These are phyloP conservation scores for Sander lucioperca DNA, from an alignment of 2,113 vertebrate genomes.

Conservation along the genomic window DNA sequence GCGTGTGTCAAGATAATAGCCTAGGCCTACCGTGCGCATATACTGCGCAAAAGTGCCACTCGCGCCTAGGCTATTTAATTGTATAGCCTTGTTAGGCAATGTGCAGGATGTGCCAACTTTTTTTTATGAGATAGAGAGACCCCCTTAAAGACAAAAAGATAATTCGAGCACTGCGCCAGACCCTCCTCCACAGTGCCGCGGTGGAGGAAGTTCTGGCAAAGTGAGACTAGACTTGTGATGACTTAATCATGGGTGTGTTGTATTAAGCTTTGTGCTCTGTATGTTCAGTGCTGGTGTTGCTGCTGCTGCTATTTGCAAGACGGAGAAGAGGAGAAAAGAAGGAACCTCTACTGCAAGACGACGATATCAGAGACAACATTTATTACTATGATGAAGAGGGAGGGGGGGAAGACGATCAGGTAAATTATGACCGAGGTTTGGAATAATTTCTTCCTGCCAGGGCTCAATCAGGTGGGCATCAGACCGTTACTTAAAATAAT, in stretches of 20 bases:
- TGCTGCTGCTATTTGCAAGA: slow-evolving; percentile 88
- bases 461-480: not conserved
- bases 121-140: no score
- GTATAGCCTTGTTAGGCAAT: no score
- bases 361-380: slow-evolving; percentile 91
- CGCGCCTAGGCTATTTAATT: no score
- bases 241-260: not conserved
- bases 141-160: no score
- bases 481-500: not conserved
- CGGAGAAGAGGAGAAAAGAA: slow-evolving; percentile 84
- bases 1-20: no score
- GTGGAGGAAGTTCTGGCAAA: no score
- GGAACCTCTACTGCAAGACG: slow-evolving; percentile 86
- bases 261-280: not conserved
- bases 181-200: no score
- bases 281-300: slow-evolving; percentile 87
- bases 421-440: slow-evolving; percentile 44
- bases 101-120: no score
- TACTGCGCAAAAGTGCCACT: no score
- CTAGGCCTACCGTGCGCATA: no score
- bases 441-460: not conserved
- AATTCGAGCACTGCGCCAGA: no score
- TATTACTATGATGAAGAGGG: slow-evolving; percentile 96
- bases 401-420: slow-evolving; percentile 96
- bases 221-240: not conserved